These are phyloP conservation scores for Morus bassanus DNA, from an alignment of 2,797 vertebrate species.

Conservation along the genomic window DNA sequence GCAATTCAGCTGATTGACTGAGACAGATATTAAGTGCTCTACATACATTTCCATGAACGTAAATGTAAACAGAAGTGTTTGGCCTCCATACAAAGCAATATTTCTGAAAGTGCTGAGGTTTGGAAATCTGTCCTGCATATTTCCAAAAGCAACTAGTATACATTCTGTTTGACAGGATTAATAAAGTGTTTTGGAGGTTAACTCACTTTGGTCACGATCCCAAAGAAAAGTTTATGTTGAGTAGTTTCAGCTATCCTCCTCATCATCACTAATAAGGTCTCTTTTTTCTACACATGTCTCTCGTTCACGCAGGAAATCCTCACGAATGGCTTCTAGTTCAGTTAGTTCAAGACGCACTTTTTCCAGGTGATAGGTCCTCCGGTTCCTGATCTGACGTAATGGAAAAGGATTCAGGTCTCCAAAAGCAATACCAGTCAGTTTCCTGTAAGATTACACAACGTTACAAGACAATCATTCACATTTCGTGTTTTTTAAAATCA, in stretches of 20 bases:
- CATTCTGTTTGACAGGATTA: slow-evolving; percentile 13
- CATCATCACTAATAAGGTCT: slow-evolving; percentile 92
- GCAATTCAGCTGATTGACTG: background rate
- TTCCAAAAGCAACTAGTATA: slow-evolving; percentile 33
- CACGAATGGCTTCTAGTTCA: slow-evolving; percentile 93
- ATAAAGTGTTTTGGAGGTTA: background rate
- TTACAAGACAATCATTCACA: background rate
- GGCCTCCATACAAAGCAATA: background rate
- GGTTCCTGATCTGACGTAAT: slow-evolving; percentile 92
- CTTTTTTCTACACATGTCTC: slow-evolving; percentile 85
- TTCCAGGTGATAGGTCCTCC: slow-evolving; percentile 91
- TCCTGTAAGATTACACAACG: slow-evolving; percentile 73
- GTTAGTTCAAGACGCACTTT: slow-evolving; percentile 95
- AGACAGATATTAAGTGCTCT: background rate
- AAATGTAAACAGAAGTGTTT: slow-evolving; percentile 47
- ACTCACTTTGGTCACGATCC: slow-evolving; percentile 32
- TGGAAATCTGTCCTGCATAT: slow-evolving; percentile 66
- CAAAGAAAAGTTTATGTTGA: background rate
- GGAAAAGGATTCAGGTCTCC: slow-evolving; percentile 98
- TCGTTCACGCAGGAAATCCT: slow-evolving; percentile 92
- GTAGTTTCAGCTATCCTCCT: slow-evolving; percentile 85
- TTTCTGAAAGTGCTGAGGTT: slow-evolving; percentile 29
- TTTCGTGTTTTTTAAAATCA: background rate
- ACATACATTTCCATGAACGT: background rate
- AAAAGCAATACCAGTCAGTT: slow-evolving; percentile 91